A percentile compares a stretch with the other conserved stretches of the same genome.
phyloP scores from a whole-genome alignment of 2,797 vertebrate genomes.

The Alca torda region DNA sequence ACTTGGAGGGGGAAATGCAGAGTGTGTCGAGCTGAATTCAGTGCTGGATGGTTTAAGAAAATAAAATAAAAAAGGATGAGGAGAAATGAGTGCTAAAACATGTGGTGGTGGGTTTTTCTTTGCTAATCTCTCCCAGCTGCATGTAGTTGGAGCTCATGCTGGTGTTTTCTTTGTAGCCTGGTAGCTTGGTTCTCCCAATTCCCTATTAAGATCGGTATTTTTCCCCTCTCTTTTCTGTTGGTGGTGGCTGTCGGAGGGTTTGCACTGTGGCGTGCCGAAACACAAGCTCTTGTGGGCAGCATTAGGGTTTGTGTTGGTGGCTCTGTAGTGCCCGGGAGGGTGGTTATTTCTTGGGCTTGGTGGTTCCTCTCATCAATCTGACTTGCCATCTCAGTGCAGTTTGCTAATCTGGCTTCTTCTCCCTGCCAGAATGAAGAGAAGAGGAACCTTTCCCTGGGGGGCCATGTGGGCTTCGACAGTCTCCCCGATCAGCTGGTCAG shows the following conservation, averaged over 20 bases:
- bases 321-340: background rate
- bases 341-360: background rate
- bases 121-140: background rate
- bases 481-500: constrained; percentile 98
- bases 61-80: background rate
- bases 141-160: background rate
- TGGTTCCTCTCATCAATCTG: background rate
- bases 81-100: background rate
- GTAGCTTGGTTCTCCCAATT: background rate
- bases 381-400: background rate
- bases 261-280: background rate
- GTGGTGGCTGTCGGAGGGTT: background rate
- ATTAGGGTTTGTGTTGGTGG: background rate
- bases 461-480: constrained; percentile 98
- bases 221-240: background rate
- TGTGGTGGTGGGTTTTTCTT: background rate
- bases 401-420: background rate
- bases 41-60: background rate
- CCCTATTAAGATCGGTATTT: background rate
- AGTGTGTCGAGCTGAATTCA: background rate
- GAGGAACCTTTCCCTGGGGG: constrained; percentile 89
- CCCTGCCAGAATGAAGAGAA: constrained; percentile 88
- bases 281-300: background rate
- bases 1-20: background rate
- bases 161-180: background rate